Evolutionary conservation across 2,888 invertebrate genomes (phyloP).

Genomic region (Dyspetes luteomarginatus): DNA sequence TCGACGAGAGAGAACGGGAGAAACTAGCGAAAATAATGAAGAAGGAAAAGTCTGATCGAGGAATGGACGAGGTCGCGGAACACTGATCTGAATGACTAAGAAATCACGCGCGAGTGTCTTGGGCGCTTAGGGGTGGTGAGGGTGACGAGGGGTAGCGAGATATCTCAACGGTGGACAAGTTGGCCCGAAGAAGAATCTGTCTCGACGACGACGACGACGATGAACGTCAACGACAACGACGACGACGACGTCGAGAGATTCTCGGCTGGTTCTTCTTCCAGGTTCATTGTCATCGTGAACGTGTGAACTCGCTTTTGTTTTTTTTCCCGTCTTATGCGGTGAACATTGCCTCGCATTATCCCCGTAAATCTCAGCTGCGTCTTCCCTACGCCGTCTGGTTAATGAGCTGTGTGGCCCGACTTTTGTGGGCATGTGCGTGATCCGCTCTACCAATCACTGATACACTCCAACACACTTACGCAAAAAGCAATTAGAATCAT

Average conservation of each 20-base stretch:
- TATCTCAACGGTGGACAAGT: neutral
- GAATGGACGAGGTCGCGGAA: neutral
- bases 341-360: conserved; percentile 66
- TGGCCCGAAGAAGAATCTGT: conserved; percentile 22
- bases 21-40: conserved; percentile 2
- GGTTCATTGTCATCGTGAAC: conserved; percentile 77
- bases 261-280: conserved; percentile 70
- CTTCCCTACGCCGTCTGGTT: conserved; percentile 72
- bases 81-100: conserved; percentile 53
- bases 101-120: conserved; percentile 43
- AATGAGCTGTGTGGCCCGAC: conserved; percentile 71
- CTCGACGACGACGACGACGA: conserved; percentile 37
- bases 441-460: conserved; percentile 39
- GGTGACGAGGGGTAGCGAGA: neutral
- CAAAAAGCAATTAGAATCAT: conserved; percentile 55
- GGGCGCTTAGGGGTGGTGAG: neutral
- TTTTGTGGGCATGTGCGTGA: conserved; percentile 8
- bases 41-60: conserved; percentile 40
- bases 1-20: neutral
- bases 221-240: too few relatives aligned
- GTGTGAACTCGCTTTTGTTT: conserved; percentile 78
- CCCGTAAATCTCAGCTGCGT: conserved; percentile 73
- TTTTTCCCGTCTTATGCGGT: conserved; percentile 68
- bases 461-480: conserved; percentile 29
- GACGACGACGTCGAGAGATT: too few relatives aligned